Evolutionary conservation across 1,140 invertebrate genomes (phyloP).

Genomic region (Drosophila lini): DNA sequence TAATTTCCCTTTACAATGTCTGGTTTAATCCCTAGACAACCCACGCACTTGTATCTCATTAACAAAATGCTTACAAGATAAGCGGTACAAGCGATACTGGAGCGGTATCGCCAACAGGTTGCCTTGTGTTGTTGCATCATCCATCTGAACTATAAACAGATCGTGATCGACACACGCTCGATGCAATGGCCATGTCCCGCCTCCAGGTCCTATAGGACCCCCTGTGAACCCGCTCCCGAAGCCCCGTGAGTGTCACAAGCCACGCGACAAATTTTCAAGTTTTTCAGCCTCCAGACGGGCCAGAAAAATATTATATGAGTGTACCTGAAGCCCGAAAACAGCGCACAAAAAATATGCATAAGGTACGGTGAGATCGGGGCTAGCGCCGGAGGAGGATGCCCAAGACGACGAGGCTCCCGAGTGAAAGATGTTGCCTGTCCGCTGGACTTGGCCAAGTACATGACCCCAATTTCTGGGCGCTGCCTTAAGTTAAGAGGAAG

Average conservation of each 20-base stretch:
- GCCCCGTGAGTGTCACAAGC: slow-evolving; percentile 32
- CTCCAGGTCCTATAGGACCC: slow-evolving; percentile 12
- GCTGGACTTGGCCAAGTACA: slow-evolving; percentile 61
- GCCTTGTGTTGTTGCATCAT: slow-evolving; percentile 38
- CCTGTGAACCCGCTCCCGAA: not conserved
- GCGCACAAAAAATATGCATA: slow-evolving; percentile 53
- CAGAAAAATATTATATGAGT: slow-evolving; percentile 21
- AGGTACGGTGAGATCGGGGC: slow-evolving; percentile 10
- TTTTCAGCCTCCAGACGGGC: slow-evolving; percentile 36
- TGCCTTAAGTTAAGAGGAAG: slow-evolving; percentile 24
- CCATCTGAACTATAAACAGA: slow-evolving; percentile 43
- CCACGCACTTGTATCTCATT: slow-evolving; percentile 11
- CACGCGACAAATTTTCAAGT: slow-evolving; percentile 77
- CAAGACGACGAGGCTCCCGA: slow-evolving; percentile 29
- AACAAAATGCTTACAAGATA: slow-evolving; percentile 16
- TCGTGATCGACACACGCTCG: slow-evolving; percentile 27
- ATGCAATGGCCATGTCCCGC: slow-evolving; percentile 22
- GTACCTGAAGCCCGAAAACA: slow-evolving; percentile 15
- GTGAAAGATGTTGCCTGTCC: slow-evolving; percentile 60
- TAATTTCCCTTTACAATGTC: not conserved
- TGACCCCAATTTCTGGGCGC: slow-evolving; percentile 80
- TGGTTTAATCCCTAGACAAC: too few species aligned
- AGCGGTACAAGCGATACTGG: slow-evolving; percentile 12
- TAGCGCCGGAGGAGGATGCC: not conserved
- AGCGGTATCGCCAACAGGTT: slow-evolving; percentile 27